Evolutionary conservation across 2,888 invertebrate species (phyloP).

Genomic region (Drosophila peninsularis): DNA sequence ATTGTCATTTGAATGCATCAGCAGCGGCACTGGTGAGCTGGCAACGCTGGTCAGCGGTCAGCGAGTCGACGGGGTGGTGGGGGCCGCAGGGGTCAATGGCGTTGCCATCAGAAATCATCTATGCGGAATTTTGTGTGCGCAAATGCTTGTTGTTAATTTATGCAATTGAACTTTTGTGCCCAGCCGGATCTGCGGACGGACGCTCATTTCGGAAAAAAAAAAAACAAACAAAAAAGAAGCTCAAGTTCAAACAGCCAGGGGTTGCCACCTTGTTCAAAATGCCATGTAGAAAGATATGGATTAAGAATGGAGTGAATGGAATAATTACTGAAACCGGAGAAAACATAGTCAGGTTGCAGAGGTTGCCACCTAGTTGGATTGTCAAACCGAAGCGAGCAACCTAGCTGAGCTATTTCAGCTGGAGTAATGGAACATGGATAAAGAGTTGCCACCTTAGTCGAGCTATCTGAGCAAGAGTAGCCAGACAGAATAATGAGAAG

Average conservation of each 20-base stretch:
- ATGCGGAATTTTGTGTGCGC: constrained; percentile 55
- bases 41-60: constrained; percentile 27
- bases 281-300: neutral
- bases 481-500: no score
- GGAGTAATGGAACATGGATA: no score
- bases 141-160: constrained; percentile 70
- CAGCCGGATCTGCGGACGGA: neutral
- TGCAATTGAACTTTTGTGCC: constrained; percentile 73
- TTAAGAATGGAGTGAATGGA: neutral
- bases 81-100: neutral
- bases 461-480: neutral
- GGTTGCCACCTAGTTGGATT: neutral
- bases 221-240: neutral
- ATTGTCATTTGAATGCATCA: constrained; percentile 73
- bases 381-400: no score
- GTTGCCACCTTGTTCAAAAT: constrained; percentile 4
- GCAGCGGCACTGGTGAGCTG: constrained; percentile 66
- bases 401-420: no score
- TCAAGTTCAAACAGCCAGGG: constrained; percentile 24
- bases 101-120: constrained; percentile 40
- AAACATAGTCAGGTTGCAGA: no score
- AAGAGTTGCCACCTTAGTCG: no score
- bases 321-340: neutral
- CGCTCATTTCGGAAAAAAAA: constrained; percentile 7
- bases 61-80: neutral